phyloP scores from a whole-genome alignment of 2,888 invertebrate genomes.

The Falcaria lacertinaria region DNA sequence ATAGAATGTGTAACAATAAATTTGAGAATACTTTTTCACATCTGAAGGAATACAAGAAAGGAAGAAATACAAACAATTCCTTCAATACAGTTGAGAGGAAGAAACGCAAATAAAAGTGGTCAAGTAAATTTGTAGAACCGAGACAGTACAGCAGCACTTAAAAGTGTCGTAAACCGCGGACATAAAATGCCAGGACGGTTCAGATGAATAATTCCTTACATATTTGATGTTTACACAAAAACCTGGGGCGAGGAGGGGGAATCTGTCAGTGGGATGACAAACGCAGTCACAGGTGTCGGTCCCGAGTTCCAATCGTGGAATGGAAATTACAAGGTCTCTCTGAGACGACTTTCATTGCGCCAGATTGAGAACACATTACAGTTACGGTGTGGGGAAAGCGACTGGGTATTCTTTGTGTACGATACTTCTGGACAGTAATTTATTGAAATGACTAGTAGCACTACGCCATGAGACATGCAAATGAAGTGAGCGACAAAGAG shows the following conservation, averaged over 20 bases:
- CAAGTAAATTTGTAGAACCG: not conserved
- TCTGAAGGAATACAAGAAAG: too few relatives aligned
- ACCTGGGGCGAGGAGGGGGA: conserved; percentile 16
- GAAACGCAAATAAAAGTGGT: not conserved
- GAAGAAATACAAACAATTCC: too few relatives aligned
- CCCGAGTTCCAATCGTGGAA: conserved; percentile 41
- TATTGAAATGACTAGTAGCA: too few relatives aligned
- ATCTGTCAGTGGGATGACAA: conserved; percentile 45
- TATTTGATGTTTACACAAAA: conserved; percentile 45
- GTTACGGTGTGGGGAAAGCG: not conserved
- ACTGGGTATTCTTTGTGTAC: not conserved
- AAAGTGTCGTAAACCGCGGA: conserved; percentile 36
- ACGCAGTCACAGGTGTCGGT: conserved; percentile 41
- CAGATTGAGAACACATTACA: conserved; percentile 3
- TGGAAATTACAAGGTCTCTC: conserved; percentile 29
- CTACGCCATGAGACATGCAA: too few relatives aligned
- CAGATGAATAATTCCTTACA: conserved; percentile 43
- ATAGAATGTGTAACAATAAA: too few relatives aligned
- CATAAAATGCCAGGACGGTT: conserved; percentile 21
- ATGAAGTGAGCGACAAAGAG: too few relatives aligned
- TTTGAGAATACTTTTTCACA: too few relatives aligned
- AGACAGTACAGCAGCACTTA: conserved; percentile 3
- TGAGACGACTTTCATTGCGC: conserved; percentile 6
- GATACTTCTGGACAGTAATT: too few relatives aligned
- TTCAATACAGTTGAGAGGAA: not conserved